These are phyloP conservation scores for Myrmecobius fasciatus DNA, from an alignment of 2,113 vertebrate species.

Conservation along the genomic window DNA sequence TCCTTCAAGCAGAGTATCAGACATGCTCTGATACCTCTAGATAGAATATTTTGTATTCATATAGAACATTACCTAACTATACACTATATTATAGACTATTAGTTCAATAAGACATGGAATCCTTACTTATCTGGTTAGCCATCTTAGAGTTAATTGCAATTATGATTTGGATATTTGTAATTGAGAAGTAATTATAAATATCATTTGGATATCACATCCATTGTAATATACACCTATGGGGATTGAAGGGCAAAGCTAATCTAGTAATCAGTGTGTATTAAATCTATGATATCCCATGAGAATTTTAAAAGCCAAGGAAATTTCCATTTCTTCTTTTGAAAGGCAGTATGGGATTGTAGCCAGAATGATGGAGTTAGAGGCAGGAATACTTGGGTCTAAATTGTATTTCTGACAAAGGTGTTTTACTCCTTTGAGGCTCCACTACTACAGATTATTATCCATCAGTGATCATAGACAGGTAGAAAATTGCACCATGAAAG, in stretches of 20 bases:
- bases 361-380: not conserved
- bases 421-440: not conserved
- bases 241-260: not conserved
- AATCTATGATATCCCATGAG: not conserved
- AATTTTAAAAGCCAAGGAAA: not conserved
- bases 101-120: not conserved
- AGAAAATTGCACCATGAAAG: not conserved
- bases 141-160: not conserved
- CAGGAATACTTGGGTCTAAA: not conserved
- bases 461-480: not conserved
- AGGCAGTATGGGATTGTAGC: not conserved
- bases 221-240: not conserved
- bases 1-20: not conserved
- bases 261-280: not conserved
- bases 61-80: not conserved
- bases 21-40: not conserved
- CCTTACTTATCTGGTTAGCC: not conserved
- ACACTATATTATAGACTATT: not conserved
- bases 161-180: too few species aligned
- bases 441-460: not conserved
- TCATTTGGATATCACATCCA: not conserved
- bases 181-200: not conserved
- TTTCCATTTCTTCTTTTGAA: not conserved
- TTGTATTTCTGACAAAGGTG: not conserved
- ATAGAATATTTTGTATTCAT: not conserved